Evolutionary conservation across 2,888 invertebrate genomes (phyloP).

Genomic region (Drosophila neoperkinsi): DNA sequence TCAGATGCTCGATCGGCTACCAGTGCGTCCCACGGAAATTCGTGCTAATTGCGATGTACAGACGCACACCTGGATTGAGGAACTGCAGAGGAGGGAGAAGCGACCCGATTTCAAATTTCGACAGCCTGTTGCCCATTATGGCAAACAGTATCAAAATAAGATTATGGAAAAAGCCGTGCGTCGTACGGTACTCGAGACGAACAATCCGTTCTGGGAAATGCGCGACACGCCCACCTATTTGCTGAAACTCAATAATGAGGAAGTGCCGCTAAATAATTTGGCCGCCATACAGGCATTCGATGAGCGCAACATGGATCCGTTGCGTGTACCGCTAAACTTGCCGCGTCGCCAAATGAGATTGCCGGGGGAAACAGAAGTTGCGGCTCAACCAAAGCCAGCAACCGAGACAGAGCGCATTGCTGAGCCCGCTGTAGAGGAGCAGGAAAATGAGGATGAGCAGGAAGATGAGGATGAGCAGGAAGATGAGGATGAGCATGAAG

Average conservation of each 20-base stretch:
- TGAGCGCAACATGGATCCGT: constrained; percentile 79
- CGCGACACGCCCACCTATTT: constrained; percentile 28
- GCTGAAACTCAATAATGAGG: constrained; percentile 39
- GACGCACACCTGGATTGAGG: constrained; percentile 69
- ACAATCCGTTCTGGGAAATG: constrained; percentile 54
- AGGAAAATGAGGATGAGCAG: not conserved
- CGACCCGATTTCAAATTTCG: constrained; percentile 47
- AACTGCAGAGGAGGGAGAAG: constrained; percentile 42
- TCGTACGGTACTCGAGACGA: constrained; percentile 27
- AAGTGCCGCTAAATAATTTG: constrained; percentile 40
- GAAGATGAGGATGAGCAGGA: constrained; percentile 7
- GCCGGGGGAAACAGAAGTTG: not conserved
- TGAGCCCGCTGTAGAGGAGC: not conserved
- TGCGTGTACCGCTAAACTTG: constrained; percentile 47
- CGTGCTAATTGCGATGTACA: constrained; percentile 70
- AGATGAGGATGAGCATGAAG: not conserved
- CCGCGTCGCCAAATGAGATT: constrained; percentile 73
- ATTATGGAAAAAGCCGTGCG: constrained; percentile 10
- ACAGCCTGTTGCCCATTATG: constrained; percentile 44
- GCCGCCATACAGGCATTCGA: constrained; percentile 70
- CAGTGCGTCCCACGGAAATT: constrained; percentile 19
- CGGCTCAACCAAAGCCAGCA: constrained; percentile 12
- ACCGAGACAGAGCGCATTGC: not conserved
- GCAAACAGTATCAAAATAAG: constrained; percentile 35
- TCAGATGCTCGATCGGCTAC: constrained; percentile 11